Conservation (phyloP, 2,797 vertebrate species). For the Aldrovandia affinis region DNA sequence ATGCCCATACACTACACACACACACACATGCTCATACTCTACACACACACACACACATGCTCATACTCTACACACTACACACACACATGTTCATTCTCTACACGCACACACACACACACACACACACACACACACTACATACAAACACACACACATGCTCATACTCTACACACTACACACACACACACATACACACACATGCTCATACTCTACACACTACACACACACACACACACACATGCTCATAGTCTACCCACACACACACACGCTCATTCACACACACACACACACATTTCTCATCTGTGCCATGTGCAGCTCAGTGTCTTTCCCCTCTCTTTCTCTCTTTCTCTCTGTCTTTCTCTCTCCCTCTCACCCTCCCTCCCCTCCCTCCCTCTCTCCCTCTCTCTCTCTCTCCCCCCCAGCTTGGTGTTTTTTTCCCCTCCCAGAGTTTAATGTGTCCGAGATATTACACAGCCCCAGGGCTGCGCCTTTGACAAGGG, state of each 20-base stretch:
- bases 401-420: too few relatives aligned
- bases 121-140: background rate
- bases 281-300: constrained; percentile 12
- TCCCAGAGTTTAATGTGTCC: constrained; percentile 44
- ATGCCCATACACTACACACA: background rate
- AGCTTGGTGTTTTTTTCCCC: background rate
- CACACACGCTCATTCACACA: background rate
- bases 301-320: too few relatives aligned
- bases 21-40: background rate
- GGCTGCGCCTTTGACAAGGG: constrained; percentile 63
- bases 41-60: background rate
- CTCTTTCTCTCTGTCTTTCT: too few relatives aligned
- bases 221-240: background rate
- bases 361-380: too few relatives aligned
- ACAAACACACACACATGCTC: background rate
- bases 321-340: too few relatives aligned
- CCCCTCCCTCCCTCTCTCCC: too few relatives aligned
- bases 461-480: constrained; percentile 62
- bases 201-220: background rate
- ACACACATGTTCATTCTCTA: background rate
- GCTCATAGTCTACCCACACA: background rate
- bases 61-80: background rate
- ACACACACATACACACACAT: background rate
- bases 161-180: background rate
- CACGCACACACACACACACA: background rate